These are phyloP conservation scores for Salmo trutta DNA, from an alignment of 2,797 vertebrate species.

Conservation along the genomic window DNA sequence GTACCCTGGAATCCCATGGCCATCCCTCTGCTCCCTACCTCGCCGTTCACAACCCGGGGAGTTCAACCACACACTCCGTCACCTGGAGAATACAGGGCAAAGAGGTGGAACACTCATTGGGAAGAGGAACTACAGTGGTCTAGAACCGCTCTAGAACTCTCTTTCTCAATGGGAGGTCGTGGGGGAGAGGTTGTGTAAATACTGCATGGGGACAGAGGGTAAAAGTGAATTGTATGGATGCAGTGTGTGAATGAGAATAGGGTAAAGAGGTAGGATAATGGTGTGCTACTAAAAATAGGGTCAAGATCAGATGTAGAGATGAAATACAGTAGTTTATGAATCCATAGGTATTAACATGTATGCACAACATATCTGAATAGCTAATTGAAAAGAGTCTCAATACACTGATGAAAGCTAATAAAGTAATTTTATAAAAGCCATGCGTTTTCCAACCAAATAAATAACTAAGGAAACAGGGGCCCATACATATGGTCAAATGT, in stretches of 20 bases:
- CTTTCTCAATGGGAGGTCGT: neutral
- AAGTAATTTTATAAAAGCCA: neutral
- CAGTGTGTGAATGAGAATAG: constrained; percentile 41
- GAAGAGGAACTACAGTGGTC: constrained; percentile 1
- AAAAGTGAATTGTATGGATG: constrained; percentile 60
- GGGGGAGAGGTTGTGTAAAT: constrained; percentile 54
- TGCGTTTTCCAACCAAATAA: neutral
- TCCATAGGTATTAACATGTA: neutral
- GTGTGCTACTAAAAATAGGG: neutral
- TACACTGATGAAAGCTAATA: neutral
- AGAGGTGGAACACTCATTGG: constrained; percentile 47
- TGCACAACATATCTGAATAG: neutral
- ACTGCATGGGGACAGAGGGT: constrained; percentile 46
- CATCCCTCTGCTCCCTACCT: constrained; percentile 62
- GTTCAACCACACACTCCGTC: constrained; percentile 78
- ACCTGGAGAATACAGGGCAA: constrained; percentile 60
- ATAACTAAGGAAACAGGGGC: neutral
- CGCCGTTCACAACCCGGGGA: constrained; percentile 71
- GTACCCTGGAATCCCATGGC: constrained; percentile 47
- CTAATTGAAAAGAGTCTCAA: neutral
- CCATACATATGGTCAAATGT: neutral
- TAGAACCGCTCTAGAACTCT: constrained; percentile 20
- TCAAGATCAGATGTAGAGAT: neutral
- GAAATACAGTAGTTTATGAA: neutral
- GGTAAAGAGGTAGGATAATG: neutral